Evolutionary conservation across 2,888 invertebrate genomes (phyloP), one percentile per base, ranked within the genome.

Genomic region (Lasioglossum oenotherae): DNA sequence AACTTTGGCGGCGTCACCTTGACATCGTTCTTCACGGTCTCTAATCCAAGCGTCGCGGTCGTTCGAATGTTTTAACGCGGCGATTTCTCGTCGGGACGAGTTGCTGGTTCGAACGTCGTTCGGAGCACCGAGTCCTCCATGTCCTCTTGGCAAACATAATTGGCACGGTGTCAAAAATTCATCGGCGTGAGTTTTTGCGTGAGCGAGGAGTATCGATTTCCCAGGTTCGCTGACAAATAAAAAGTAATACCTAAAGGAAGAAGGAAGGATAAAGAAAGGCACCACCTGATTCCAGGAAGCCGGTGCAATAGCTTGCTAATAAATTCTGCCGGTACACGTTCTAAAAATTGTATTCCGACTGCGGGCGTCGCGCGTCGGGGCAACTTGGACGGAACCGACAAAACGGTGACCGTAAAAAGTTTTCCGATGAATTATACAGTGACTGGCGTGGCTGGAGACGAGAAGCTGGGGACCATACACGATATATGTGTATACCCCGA

Each of bases 81-180:
- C 3, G 67, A 31, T 31, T 41, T 14, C 60, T 81, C 16, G 77
- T 73, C 60, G 38, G 5, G 46, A 76, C 38, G 23, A 35, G 31
- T 19, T 8, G 31, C 60, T 35, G 44, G 67, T 72, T 23, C 72
- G 31, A 86, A 78, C 38, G 46, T 75, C 19, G 23, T 27, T 60
- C 53, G 57, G 23, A 23, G 60, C 53, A 79, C 41, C 23, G 57
- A 23, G 38, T 35, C 64, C 74, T 74, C 38, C 27, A 16, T 60
- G 81, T 49, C 75, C 38, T 69, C 81, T 86, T 88, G 88, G 86
- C 83, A 82, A 19, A 8, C 44, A 49, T n/a, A 1, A 64, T 77
- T 88, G 86, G 88, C 88, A 78, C 5, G 44, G 71, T 87, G 85
- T 82, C 87, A 88, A 85, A 78, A 46, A 64, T 71, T 72, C 57